Evolutionary conservation across 2,113 vertebrate species (phyloP).

Genomic region (Oreochromis aureus): DNA sequence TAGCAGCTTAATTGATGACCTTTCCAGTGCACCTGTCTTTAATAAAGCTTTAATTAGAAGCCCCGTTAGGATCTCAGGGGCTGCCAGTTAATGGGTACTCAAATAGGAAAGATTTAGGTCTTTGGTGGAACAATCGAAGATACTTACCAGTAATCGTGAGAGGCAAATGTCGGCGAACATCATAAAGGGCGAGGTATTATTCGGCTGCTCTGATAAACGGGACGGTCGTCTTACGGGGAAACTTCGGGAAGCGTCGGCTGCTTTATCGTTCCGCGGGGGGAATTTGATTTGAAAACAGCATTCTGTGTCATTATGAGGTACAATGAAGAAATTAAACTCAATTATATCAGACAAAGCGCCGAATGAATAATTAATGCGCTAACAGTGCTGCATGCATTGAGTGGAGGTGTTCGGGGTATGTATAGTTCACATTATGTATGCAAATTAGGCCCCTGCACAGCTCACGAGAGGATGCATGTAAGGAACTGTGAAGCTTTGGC

Average conservation of each 20-base stretch:
- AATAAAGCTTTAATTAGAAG: constrained; percentile 41
- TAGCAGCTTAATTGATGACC: constrained; percentile 30
- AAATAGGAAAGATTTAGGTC: constrained; percentile 18
- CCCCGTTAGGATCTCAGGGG: constrained; percentile 13
- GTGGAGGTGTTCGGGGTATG: neutral
- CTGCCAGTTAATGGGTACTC: constrained; percentile 11
- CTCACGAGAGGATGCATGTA: neutral
- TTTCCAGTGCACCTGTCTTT: constrained; percentile 23
- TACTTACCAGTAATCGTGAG: neutral
- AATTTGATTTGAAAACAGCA: neutral
- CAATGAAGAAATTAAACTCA: neutral
- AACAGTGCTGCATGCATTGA: neutral
- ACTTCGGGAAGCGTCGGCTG: neutral
- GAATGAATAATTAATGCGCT: neutral
- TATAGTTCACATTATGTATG: neutral
- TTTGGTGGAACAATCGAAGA: constrained; percentile 31
- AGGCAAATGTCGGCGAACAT: constrained; percentile 28
- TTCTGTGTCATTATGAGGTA: neutral
- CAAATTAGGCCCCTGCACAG: neutral
- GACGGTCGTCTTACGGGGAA: neutral
- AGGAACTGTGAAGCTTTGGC: neutral
- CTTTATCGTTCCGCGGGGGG: neutral
- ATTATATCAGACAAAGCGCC: neutral
- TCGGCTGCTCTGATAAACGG: neutral
- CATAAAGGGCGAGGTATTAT: neutral